Evolutionary conservation across 2,888 invertebrate genomes (phyloP), one percentile per base, ranked within the genome.

Genomic region (Rhorus exstirpatorius): DNA sequence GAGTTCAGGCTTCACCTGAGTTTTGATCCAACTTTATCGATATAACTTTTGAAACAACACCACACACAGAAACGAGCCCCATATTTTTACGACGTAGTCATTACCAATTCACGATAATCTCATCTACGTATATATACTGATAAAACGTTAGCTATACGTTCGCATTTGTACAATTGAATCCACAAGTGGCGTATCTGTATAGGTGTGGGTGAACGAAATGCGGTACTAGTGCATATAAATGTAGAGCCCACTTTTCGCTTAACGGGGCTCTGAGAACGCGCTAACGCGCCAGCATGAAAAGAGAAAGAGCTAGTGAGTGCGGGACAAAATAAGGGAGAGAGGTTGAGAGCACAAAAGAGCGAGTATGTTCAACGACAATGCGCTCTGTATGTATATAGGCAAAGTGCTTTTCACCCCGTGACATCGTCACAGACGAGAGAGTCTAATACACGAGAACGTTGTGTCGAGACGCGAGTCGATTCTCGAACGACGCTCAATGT

Each of bases 81-180:
- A 21, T 67, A 67, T 35, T 53, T 68, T 67, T 35, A 8, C 46
- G 0, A 24, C 26, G 53, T 55, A 12, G 21, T 44, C 63, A 44
- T 55, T 26, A 61, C 63, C 41, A 49, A 53, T 68, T 55, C 17
- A 3, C 35, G n/a, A 24, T 46, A 17, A 6, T 19, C 63, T 53
- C n/a, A n/a, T n/a, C n/a, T n/a, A n/a, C n/a, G n/a, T 55, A 14
- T n/a, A 49, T 7, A 24, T 41, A 46, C 26, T 24, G 65, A 65
- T 31, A 7, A 53, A 19, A 31, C 41, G 41, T 51, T 63, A n/a
- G 1, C 44, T 10, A n/a, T 14, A n/a, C n/a, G 12, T 55, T 51
- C 14, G 68, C 67, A 51, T 82, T 79, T 60, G 35, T 24, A 75
- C 70, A 79, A 82, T 82, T 82, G 82, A 82, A 82, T 82, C 82